These are phyloP conservation scores for Anastrepha ludens DNA, from an alignment of 1,140 invertebrate genomes.

Conservation along the genomic window DNA sequence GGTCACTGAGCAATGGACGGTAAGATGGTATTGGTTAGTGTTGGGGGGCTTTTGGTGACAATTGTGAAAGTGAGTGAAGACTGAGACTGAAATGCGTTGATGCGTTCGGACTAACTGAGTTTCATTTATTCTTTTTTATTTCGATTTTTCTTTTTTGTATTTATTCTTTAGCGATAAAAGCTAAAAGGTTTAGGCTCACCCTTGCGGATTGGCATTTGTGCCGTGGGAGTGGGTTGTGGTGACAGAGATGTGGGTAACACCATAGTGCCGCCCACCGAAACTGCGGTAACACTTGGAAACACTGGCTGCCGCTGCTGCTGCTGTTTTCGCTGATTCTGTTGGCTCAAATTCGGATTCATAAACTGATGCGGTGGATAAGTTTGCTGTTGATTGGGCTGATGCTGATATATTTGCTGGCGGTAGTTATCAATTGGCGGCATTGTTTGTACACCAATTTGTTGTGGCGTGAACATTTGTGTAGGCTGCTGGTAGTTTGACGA, in stretches of 20 bases:
- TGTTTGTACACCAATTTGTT: conserved; percentile 38
- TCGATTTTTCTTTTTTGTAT: conserved; percentile 21
- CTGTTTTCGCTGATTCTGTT: conserved; percentile 53
- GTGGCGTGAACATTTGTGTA: conserved; percentile 43
- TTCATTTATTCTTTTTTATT: conserved; percentile 27
- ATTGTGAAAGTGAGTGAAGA: conserved; percentile 50
- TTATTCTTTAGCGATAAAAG: conserved; percentile 59
- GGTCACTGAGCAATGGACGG: conserved; percentile 21
- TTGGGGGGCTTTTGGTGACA: conserved; percentile 15
- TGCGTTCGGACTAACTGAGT: neutral
- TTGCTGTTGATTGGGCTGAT: conserved; percentile 56
- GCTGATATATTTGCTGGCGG: conserved; percentile 54
- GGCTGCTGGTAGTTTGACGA: conserved; percentile 23
- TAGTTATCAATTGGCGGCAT: conserved; percentile 42
- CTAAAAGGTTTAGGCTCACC: conserved; percentile 67
- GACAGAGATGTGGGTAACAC: conserved; percentile 30
- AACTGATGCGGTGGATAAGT: conserved; percentile 43
- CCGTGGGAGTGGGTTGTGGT: conserved; percentile 39
- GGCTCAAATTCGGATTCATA: conserved; percentile 16
- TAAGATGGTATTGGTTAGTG: neutral
- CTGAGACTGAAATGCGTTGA: conserved; percentile 51
- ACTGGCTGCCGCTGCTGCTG: conserved; percentile 48
- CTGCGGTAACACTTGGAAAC: conserved; percentile 1
- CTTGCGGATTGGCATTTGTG: conserved; percentile 63
- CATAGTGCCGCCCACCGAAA: neutral